Evolutionary conservation across 2,797 vertebrate species (phyloP), one percentile per base, ranked within the genome.

Genomic region (Tragelaphus eurycerus): DNA sequence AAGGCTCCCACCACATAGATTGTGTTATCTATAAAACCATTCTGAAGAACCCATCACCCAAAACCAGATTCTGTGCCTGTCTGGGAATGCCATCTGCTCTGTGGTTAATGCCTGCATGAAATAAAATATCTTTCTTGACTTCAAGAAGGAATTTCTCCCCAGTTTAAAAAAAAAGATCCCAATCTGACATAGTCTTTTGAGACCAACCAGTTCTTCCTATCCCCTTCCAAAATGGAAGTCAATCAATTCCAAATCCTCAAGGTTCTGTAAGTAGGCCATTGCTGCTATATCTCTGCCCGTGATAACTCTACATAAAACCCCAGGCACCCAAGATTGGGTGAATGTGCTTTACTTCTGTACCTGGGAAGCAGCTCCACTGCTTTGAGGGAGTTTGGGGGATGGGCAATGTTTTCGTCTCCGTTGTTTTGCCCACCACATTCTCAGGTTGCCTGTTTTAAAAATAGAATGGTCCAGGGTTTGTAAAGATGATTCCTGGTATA

Each of bases 381-480:
- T 71, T 4, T 9, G 90, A 93, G 57, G 46, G 48, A 92, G 2
- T 90, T 93, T 90, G 4, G 85, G 85, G 84, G 89, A 71, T 8
- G 55, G 84, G 27, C 46, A 5, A 27, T 95, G 87, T 96, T 64
- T 95, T 83, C 86, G 31, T 81, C 94, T 81, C 71, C 14, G 43
- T 79, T 92, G 46, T 29, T 97, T 0, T 67, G 79, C 57, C 89
- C 55, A 27, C 76, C 60, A 14, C 71, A 79, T 85, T 67, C 91
- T 90, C 48, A 7, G 57, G 43, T 82, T 96, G 25, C 86, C 82
- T 96, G 19, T 87, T 86, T 97, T 59, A 84, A 94, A 85, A 83
- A 34, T 43, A 50, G 57, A 76, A 25, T 4, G 13, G 10, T 31
- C 55, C 46, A 31, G 95, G 48, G 57, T 96, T 85, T 4, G 1